Conservation (phyloP, 2,113 vertebrate species). For the Muscicapa adusta region DNA sequence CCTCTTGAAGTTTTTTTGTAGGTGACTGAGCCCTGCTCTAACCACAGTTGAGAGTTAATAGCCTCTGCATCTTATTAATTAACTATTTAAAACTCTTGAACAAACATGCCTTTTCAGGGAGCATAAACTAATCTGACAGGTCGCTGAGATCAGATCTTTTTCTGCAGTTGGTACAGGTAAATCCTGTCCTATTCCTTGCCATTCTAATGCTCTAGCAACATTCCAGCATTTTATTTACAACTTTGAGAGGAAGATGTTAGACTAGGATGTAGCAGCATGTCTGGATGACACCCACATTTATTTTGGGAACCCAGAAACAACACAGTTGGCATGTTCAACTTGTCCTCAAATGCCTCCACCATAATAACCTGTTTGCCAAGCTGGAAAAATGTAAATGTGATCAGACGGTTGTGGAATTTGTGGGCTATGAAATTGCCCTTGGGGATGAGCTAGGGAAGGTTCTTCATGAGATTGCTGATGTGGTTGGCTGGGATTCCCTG, state of each 20-base stretch:
- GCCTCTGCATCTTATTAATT: constrained; percentile 6
- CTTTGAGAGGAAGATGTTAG: constrained; percentile 32
- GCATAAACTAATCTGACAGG: constrained; percentile 18
- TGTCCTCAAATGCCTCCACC: constrained; percentile 59
- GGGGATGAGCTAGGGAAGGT: constrained; percentile 15
- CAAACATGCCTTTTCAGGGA: constrained; percentile 27
- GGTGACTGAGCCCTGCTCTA: background rate
- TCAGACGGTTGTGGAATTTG: constrained; percentile 50
- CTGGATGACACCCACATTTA: constrained; percentile 59
- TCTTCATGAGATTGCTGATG: constrained; percentile 27
- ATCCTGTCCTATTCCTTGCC: constrained; percentile 45
- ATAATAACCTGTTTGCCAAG: constrained; percentile 63
- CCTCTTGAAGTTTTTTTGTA: background rate
- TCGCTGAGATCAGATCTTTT: background rate
- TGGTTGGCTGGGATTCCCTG: background rate
- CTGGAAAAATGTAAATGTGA: constrained; percentile 59
- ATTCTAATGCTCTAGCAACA: constrained; percentile 40
- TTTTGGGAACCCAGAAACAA: constrained; percentile 48
- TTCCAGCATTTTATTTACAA: constrained; percentile 59
- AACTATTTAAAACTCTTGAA: constrained; percentile 36
- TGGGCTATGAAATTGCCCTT: constrained; percentile 51
- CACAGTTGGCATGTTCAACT: constrained; percentile 36
- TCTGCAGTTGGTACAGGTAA: constrained; percentile 38
- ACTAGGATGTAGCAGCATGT: constrained; percentile 44
- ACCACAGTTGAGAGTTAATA: background rate